Base-by-base conservation (phyloP, 2,797 vertebrate species). In the Limnodromus scolopaceus region DNA sequence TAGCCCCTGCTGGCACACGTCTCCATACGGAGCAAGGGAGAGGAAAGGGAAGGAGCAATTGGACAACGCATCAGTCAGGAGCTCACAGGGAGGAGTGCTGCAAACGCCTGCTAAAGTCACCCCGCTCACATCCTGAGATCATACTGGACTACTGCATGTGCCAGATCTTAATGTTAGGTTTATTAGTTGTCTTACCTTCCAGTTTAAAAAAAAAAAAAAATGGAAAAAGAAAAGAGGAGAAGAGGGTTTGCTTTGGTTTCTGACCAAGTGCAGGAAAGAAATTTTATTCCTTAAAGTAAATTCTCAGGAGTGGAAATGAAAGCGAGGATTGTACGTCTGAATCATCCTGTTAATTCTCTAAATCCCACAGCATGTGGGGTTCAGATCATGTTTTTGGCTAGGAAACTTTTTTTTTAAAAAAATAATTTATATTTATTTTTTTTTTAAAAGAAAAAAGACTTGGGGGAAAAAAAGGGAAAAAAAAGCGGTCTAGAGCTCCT, bases 301-400 rank as follows among this genome's bases (percentile, higher is more conserved):
- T 71, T 91, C 87, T 95, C 87, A 92, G 49, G 70, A 90, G 72
- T 48, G 60, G 60, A 64, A 57, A 94, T 70, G 66, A 89, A 94
- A 71, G 28, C 81, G 60, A 91, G 84, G 63, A 89, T 41, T 89
- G 36, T 76, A 70, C 36, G 49, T 84, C 49, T 88, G 93, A 93
- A 81, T 93, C 88, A 91, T 92, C 89, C 70, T 93, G 58, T 61
- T 84, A 87, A 89, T 87, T 94, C 69, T 75, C 74, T 94, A 66
- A 96, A 92, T 84, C 79, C 69, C 95, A 89, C 55, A 74, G 16
- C 15, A 20, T 74, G 72, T 92, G 82, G 38, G 69, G 83, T 79
- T 78, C 3, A 10, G 45, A 64, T 74, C 93, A 63, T 45, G 34
- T 57, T 85, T 97, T 84, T 13, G 8, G 45, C 69, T 93, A 63